Base-by-base conservation (phyloP, 2,797 vertebrate species). In the Thalassophryne amazonica region DNA sequence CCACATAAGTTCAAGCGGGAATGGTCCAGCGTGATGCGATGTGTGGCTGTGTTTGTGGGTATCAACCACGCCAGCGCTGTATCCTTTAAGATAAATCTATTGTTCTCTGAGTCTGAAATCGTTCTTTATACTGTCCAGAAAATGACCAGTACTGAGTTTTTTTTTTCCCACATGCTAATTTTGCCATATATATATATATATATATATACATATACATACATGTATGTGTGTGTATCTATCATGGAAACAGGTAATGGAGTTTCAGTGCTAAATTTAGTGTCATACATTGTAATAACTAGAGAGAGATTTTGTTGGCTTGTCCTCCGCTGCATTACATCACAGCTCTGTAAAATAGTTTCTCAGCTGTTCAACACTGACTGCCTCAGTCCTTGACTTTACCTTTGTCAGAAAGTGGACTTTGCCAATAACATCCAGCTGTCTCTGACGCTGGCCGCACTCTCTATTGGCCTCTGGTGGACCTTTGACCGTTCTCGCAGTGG, bases 11-110 rank as follows among this genome's bases (percentile, higher is more conserved):
- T 98, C 78, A 97, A 98, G 81, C 88, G 95, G 62, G 96, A 98
- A 66, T 98, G 96, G 96, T 98, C 96, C 64, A 98, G 94, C 49
- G 96, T 98, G 52, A 98, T 98, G 94, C 93, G 96, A 70, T 98
- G 96, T 10, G 95, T 98, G 55, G 96, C 96, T 0, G 96, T 97
- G 72, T 98, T 98, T 70, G 95, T 98, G 76, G 96, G 96, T 59
- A 98, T 98, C 84, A 98, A 97, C 86, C 96, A 98, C 7, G 96
- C 96, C 76, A 98, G 96, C 1, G 96, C 95, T 84, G 94, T 98
- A 98, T 98, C 96, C 94, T 95, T 60, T 1, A 45, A 8, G 2
- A 9, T 28, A 5, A 2, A 16, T 3, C 2, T 25, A 6, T 11
- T 48, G 7, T 8, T 20, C 34, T 11, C 24, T 25, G 7, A 25